Evolutionary conservation across 2,888 invertebrate species (phyloP), one percentile per base, ranked within the genome.

Genomic region (Ormyrus thymus): DNA sequence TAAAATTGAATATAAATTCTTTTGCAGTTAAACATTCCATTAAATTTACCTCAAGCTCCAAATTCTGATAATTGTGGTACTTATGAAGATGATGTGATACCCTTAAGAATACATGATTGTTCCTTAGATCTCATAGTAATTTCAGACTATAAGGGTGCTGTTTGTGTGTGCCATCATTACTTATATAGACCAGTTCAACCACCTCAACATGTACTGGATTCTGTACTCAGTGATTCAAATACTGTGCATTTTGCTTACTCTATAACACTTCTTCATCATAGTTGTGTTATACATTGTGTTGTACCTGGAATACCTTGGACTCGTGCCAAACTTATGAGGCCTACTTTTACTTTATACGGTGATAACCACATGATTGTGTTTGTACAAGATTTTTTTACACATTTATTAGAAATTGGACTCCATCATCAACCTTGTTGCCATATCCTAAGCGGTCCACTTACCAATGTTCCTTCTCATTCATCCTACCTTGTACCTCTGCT

Each of bases 221-320:
- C 87, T 13, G 83, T 83, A 6, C 82, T 93, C 87, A 87, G 92
- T 89, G 84, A 91, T 90, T 86, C 91, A 86, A 87, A 92, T 0
- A 93, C 93, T 0, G 96, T 97, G 5, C 95, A 96, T 90, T 95
- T 96, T 89, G 96, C 96, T 1, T 96, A 96, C 87, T 96, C 96
- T 0, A 94, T 96, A 8, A 96, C 96, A 0, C 90, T 96, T 80
- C 91, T 96, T 77, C 96, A 96, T 86, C 96, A 96, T 86, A 96
- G 96, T 15, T 95, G 95, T 85, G 95, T 96, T 51, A 93, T 96
- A 29, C 96, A 96, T 88, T 95, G 95, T 84, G 95, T 95, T 11
- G 93, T 96, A 84, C 95, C 96, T 0, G 95, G 95, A 75, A 93
- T 97, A 84, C 94, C 95, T 0, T 96, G 95, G 95, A 92, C 93